Evolutionary conservation across 1,140 invertebrate species (phyloP).

Genomic region (Chymomyza costata): DNA sequence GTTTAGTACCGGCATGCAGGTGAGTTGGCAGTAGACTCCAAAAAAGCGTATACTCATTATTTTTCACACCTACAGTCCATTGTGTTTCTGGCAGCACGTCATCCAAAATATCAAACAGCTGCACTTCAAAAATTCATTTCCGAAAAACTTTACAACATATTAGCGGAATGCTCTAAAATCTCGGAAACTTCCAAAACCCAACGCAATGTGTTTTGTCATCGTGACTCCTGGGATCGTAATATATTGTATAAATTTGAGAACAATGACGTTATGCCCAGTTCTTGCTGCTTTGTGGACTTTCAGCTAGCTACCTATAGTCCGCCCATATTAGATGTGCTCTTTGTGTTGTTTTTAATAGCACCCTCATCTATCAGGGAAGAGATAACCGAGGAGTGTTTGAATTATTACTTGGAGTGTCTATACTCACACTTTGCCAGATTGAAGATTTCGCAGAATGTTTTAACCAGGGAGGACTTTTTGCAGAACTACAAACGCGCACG

Average conservation of each 20-base stretch:
- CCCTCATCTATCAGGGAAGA: background rate
- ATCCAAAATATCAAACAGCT: constrained; percentile 40
- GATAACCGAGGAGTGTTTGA: constrained; percentile 8
- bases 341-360: constrained; percentile 30
- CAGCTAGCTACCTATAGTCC: constrained; percentile 77
- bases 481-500: constrained; percentile 34
- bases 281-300: constrained; percentile 79
- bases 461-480: constrained; percentile 23
- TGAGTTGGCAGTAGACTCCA: constrained; percentile 4
- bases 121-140: constrained; percentile 49
- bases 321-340: constrained; percentile 77
- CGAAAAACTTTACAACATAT: constrained; percentile 51
- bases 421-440: too few relatives aligned
- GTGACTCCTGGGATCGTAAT: constrained; percentile 80
- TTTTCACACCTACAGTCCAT: constrained; percentile 27
- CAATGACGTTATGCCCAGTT: constrained; percentile 34
- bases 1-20: constrained; percentile 52
- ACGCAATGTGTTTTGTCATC: constrained; percentile 78
- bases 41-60: background rate
- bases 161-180: constrained; percentile 47
- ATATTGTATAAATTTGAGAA: constrained; percentile 77
- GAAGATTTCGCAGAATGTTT: too few relatives aligned
- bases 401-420: constrained; percentile 20
- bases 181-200: constrained; percentile 30
- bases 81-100: constrained; percentile 49